Evolutionary conservation across 2,113 vertebrate genomes (phyloP).

Genomic region (Austrofundulus limnaeus): DNA sequence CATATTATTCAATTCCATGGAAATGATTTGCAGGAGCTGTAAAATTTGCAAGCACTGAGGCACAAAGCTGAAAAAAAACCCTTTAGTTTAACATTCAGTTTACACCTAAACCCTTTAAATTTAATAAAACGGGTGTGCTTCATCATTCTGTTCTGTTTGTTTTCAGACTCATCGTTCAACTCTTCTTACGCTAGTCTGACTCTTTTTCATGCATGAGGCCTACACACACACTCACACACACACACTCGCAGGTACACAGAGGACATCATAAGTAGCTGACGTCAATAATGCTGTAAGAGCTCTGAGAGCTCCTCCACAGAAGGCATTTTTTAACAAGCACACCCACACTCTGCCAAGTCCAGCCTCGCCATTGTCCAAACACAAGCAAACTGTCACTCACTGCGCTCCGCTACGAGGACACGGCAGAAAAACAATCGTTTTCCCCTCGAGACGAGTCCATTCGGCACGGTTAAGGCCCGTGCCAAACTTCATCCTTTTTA

Average conservation of each 20-base stretch:
- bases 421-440: conserved; percentile 49
- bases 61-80: not conserved
- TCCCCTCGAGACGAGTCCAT: conserved; percentile 38
- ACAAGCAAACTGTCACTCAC: conserved; percentile 54
- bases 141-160: conserved; percentile 17
- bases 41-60: not conserved
- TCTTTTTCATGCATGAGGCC: conserved; percentile 18
- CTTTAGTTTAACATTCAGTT: not conserved
- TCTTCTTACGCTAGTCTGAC: conserved; percentile 13
- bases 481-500: conserved; percentile 38
- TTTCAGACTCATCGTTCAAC: conserved; percentile 28
- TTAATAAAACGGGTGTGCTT: conserved; percentile 5
- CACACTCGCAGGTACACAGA: conserved; percentile 32
- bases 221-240: conserved; percentile 37
- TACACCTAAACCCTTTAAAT: not conserved
- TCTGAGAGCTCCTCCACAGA: conserved; percentile 54
- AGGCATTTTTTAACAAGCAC: conserved; percentile 64
- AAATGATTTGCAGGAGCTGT: not conserved
- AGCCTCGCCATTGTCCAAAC: conserved; percentile 65
- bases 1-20: not conserved
- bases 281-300: conserved; percentile 60
- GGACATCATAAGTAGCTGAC: conserved; percentile 66
- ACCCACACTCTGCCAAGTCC: conserved; percentile 69
- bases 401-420: conserved; percentile 33
- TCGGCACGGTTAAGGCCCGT: conserved; percentile 26